Evolutionary conservation across 2,113 vertebrate species (phyloP), one percentile per base, ranked within the genome.

Genomic region (Festucalex cinctus): DNA sequence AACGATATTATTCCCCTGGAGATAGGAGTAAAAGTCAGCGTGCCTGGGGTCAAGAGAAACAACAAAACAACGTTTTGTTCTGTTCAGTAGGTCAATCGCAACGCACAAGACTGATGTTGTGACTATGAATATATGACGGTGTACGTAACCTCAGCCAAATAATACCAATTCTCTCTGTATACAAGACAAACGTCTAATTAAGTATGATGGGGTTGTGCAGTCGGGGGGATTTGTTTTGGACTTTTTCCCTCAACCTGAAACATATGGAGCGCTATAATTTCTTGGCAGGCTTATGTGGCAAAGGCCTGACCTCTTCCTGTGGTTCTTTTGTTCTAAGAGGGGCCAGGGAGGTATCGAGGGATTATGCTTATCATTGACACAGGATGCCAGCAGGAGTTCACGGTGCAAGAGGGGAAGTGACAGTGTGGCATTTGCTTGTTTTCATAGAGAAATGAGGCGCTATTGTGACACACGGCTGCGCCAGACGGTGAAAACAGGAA

Each of bases 341-440:
- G 77, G 73, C 79, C 35, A 57, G 49, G 49, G 57, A 77, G 77
- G 81, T 80, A 83, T 85, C 83, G 58, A 68, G 88, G 82, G 86
- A 86, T 83, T 62, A 62, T 80, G 75, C 86, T 91, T 90, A 91
- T 90, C 88, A 78, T 81, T 86, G 83, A 82, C 80, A 83, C 87
- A 89, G 89, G 87, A 90, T 84, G 83, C 81, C 82, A 87, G 75
- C 74, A 74, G 84, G 80, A 84, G 82, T 78, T 66, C 81, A 77
- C 69, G 79, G 78, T 79, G 81, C 83, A 79, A 83, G 77, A 85
- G 71, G 85, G 89, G 88, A 90, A 88, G 86, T 85, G 82, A 86
- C 85, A 84, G 73, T 84, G 78, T 79, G 85, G 74, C 75, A 78
- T 75, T 73, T 56, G 62, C 75, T 88, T 91, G 83, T 87, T 90